These are phyloP conservation scores for Chauna torquata DNA, from an alignment of 2,113 vertebrate species.

Conservation along the genomic window DNA sequence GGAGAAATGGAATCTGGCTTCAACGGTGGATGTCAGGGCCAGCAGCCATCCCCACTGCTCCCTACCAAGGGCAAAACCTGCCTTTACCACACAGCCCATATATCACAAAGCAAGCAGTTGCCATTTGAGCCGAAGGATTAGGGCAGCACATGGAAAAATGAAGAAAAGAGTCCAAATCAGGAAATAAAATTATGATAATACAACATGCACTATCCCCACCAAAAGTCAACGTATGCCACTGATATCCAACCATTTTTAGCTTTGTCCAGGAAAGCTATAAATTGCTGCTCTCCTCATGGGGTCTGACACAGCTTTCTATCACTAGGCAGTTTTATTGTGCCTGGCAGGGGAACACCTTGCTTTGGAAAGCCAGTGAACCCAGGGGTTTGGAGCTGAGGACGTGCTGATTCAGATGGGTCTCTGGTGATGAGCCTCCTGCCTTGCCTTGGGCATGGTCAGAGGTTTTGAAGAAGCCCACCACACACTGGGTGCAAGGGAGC, in stretches of 20 bases:
- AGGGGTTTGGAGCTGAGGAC: neutral
- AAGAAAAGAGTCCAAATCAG: neutral
- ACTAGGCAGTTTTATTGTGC: neutral
- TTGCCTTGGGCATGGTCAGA: neutral
- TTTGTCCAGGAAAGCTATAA: neutral
- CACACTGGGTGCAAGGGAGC: rapidly evolving
- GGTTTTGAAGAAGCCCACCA: neutral
- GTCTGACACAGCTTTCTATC: neutral
- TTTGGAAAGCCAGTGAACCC: neutral
- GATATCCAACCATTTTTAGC: neutral
- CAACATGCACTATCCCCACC: neutral
- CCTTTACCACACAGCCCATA: neutral
- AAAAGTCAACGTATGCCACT: neutral
- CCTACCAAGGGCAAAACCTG: neutral
- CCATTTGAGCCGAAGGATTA: neutral
- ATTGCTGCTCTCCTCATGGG: neutral
- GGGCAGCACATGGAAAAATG: neutral
- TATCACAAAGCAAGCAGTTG: neutral
- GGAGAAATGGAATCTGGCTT: neutral
- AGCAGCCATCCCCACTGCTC: neutral
- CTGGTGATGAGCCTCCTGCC: neutral
- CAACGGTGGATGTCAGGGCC: neutral
- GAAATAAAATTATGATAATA: neutral
- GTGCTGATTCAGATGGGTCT: neutral
- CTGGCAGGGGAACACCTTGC: neutral